Evolutionary conservation across 2,797 vertebrate species (phyloP).

Genomic region (Malurus splendens): DNA sequence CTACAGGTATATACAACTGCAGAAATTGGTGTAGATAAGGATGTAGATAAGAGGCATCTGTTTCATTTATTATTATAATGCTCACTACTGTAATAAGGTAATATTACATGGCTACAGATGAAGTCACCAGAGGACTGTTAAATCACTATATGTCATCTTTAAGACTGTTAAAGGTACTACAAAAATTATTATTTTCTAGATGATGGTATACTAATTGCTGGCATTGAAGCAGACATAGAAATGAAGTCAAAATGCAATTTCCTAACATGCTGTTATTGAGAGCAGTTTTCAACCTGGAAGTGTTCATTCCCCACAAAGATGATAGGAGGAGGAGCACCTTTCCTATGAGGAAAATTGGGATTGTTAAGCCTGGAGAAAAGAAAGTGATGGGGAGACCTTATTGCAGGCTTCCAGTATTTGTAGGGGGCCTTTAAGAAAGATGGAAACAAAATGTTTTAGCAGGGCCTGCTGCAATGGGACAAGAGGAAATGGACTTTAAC

Average conservation of each 20-base stretch:
- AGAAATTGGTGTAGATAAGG: background rate
- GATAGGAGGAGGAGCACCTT: background rate
- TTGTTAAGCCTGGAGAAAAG: background rate
- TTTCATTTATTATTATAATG: background rate
- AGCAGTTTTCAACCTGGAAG: background rate
- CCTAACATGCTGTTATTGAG: background rate
- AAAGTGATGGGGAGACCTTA: no score
- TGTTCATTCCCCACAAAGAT: background rate
- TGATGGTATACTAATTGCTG: background rate
- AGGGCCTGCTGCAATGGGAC: background rate
- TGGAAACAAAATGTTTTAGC: background rate
- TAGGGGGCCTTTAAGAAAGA: background rate
- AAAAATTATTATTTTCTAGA: background rate
- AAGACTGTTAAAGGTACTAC: conserved; percentile 5
- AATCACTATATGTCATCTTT: background rate
- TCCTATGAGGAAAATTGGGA: background rate
- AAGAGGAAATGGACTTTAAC: background rate
- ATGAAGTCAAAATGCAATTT: background rate
- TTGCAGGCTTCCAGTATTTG: background rate
- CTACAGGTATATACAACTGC: background rate
- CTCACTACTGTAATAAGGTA: background rate
- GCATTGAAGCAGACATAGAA: background rate
- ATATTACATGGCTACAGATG: background rate
- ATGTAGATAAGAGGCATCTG: conserved; percentile 10
- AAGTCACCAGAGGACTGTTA: background rate